Evolutionary conservation across 2,888 invertebrate species (phyloP).

Genomic region (Eurois occulta): DNA sequence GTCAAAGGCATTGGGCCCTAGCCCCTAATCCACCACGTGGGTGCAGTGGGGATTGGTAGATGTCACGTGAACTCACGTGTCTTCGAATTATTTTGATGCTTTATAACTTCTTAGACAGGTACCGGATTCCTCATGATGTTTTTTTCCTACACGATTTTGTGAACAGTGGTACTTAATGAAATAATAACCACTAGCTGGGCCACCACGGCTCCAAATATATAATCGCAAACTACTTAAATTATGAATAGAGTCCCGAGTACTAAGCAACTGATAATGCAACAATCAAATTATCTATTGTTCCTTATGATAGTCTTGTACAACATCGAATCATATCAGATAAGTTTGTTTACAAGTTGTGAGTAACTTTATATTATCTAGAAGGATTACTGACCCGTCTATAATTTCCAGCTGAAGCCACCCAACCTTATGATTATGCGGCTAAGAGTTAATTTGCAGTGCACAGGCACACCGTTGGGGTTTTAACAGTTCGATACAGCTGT

Average conservation of each 20-base stretch:
- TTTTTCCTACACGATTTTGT: background rate
- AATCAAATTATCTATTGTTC: slow-evolving; percentile 25
- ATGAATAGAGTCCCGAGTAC: background rate
- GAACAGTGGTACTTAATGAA: background rate
- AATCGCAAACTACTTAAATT: background rate
- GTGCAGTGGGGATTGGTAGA: background rate
- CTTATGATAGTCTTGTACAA: slow-evolving; percentile 8
- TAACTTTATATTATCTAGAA: background rate
- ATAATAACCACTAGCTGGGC: background rate
- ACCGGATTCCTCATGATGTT: background rate
- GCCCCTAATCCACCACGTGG: background rate
- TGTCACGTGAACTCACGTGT: too few relatives aligned
- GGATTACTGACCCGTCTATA: slow-evolving; percentile 7
- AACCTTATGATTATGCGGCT: background rate
- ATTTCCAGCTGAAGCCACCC: background rate
- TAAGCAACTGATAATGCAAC: slow-evolving; percentile 29
- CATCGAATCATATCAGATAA: slow-evolving; percentile 1
- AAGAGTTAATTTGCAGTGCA: slow-evolving; percentile 1
- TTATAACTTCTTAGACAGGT: background rate
- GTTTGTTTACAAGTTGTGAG: slow-evolving; percentile 3
- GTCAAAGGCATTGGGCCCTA: background rate
- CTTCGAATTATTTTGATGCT: background rate
- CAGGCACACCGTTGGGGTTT: background rate
- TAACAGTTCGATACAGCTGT: background rate
- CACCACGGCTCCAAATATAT: background rate